phyloP scores from a whole-genome alignment of 2,888 invertebrate genomes.

The Diogma glabrata region DNA sequence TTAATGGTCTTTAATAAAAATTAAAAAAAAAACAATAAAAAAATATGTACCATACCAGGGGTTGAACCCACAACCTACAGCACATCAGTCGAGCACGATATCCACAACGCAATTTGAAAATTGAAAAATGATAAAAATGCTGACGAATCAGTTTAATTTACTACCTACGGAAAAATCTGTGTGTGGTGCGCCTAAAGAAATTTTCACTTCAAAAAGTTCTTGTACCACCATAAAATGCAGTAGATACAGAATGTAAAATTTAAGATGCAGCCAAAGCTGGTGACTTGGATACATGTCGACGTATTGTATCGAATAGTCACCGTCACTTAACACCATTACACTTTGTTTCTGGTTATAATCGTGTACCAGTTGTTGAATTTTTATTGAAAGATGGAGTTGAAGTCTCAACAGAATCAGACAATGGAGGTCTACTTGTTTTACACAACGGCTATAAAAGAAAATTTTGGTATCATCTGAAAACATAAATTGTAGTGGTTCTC shows the following conservation, averaged over 20 bases:
- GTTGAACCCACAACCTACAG: too few species aligned
- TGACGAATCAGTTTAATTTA: too few species aligned
- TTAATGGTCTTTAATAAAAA: too few species aligned
- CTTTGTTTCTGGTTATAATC: conserved; percentile 93
- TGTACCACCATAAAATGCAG: conserved; percentile 50
- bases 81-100: too few species aligned
- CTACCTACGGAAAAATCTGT: too few species aligned
- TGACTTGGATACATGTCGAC: conserved; percentile 74
- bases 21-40: too few species aligned
- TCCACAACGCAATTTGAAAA: too few species aligned
- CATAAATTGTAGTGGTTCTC: conserved; percentile 91
- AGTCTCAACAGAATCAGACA: conserved; percentile 94
- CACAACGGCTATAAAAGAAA: conserved; percentile 81
- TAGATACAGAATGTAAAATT: conserved; percentile 76
- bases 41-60: too few species aligned
- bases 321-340: conserved; percentile 88
- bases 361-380: conserved; percentile 85
- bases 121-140: too few species aligned
- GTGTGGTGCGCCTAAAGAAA: too few species aligned
- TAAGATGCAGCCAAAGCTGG: conserved; percentile 90
- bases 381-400: conserved; percentile 88
- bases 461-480: conserved; percentile 83
- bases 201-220: too few species aligned
- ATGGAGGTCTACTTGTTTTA: conserved; percentile 48
- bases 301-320: conserved; percentile 61